Evolutionary conservation across 2,888 invertebrate species (phyloP), one percentile per base, ranked within the genome.

Genomic region (Micropterix aruncella): DNA sequence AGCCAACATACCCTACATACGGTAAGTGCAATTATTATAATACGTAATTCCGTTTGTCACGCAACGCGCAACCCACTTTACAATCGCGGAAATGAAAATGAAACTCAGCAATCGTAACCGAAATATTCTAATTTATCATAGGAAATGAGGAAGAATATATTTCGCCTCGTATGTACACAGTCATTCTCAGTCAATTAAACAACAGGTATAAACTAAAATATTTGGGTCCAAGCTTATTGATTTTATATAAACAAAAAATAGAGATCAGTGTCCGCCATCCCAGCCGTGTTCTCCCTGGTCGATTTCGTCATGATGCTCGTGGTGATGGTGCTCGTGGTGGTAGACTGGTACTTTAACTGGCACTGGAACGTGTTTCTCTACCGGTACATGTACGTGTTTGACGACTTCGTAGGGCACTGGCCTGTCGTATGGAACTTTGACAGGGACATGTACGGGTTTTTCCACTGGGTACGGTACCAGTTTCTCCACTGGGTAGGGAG

Each of bases 1-100:
- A 0, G 88, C 89, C 43, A 89, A 92, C 66, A 84, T 90, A 48
- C 90, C 90, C 2, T 91, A 91, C 55, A 81, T 89, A 57, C 81
- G 89, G 90, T 91, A 62, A 82, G 85, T 74, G 37, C 42, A 44
- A 47, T 47, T 16, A 45, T 43, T 15, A 38, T 27, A 44, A n/a
- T 47, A 40, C 16, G 5, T 27, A 5, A 27, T 27, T 27, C 27
- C 27, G 12, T 27, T 27, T 27, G 27, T 27, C 27, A 27, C 27
- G 7, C 27, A 27, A 7, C 27, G 7, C 7, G 5, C 27, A 5
- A 12, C 27, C 14, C 16, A 18, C 42, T 38, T 39, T 39, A 15
- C 38, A 12, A 5, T 12, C 16, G 19, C 39, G 39, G 39, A 38
- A 17, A 38, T 7, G 40, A 5, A 43, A 18, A 40, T 18, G 38